Percentiles rank a stretch among this genome's conserved stretches.
Evolutionary conservation across 2,797 vertebrate genomes (phyloP).

Genomic region (Alectoris magna): DNA sequence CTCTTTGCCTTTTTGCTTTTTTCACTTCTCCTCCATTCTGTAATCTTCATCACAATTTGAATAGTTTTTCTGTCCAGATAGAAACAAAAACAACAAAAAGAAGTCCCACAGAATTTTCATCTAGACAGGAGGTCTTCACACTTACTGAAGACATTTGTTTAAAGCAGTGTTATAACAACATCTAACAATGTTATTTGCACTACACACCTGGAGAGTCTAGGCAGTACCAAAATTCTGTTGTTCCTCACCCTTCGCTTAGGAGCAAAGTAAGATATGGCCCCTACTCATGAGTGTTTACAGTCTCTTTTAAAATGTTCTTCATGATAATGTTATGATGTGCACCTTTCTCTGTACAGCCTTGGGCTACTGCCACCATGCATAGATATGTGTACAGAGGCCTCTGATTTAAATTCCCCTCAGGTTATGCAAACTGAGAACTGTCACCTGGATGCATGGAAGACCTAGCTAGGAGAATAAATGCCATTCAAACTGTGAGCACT

Average conservation of each 20-base stretch:
- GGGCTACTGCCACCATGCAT: neutral
- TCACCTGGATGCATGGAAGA: neutral
- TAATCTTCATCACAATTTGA: neutral
- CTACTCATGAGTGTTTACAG: neutral
- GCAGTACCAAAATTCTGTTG: neutral
- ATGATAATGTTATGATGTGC: neutral
- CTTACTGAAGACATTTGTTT: conserved; percentile 14
- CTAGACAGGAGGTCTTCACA: conserved; percentile 13
- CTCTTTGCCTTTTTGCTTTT: neutral
- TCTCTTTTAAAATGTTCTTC: neutral
- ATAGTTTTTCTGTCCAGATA: conserved; percentile 13
- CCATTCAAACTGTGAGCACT: neutral
- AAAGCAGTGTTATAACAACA: neutral
- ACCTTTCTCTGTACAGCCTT: neutral
- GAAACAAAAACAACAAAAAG: neutral
- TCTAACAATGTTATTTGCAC: neutral
- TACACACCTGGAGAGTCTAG: neutral
- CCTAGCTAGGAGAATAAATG: neutral
- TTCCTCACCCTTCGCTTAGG: neutral
- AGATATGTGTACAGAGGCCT: neutral
- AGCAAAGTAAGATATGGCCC: neutral
- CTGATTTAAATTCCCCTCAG: neutral
- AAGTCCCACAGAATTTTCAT: neutral
- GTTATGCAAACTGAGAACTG: neutral
- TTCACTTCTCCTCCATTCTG: accelerated